Base-by-base conservation (phyloP, 2,888 invertebrate genomes). In the Tillus elongatus region DNA sequence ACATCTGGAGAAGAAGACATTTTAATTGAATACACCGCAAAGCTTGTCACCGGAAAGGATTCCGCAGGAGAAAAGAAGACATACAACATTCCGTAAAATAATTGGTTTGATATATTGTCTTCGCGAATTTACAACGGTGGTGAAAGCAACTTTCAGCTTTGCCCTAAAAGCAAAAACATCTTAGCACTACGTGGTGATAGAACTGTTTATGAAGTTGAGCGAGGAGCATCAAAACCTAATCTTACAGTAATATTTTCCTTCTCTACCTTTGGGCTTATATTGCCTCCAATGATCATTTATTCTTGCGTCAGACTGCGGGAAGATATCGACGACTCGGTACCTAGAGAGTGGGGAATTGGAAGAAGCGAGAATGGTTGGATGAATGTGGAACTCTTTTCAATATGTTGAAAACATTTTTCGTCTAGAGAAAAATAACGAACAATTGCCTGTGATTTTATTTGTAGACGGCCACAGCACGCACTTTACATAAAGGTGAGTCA, bases 281-380 rank as follows among this genome's bases (percentile, higher is more conserved):
- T 35, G 31, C 13, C 32, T n/a, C 36, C 42, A 29, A 16, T 30
- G 34, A 33, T 36, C 4, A 33, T 40, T 30, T 35, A 35, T 26
- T 40, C 40, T n/a, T 14, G 13, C 35, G 44, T 44, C 30, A 34
- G 41, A 32, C 12, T 43, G 4, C 37, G 35, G 2, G 9, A 9
- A 3, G 31, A n/a, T n/a, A n/a, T 39, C 24, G 24, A 14, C 2
- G 26, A 36, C 10, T 35, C 35, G 8, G 34, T 41, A 14, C 41
- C 35, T n/a, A 16, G 14, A 14, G 13, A 24, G 13, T 44, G 45
- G 42, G 44, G 42, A 14, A 33, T 38, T 15, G 42, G 33, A 3
- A 9, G 6, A 4, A 36, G 34, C 9, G 41, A 41, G 1, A 45
- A 43, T 42, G 45, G 43, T n/a, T 46, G 44, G 46, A 46, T 46